Evolutionary conservation across 2,113 vertebrate genomes (phyloP).

Genomic region (Brachypteracias leptosomus): DNA sequence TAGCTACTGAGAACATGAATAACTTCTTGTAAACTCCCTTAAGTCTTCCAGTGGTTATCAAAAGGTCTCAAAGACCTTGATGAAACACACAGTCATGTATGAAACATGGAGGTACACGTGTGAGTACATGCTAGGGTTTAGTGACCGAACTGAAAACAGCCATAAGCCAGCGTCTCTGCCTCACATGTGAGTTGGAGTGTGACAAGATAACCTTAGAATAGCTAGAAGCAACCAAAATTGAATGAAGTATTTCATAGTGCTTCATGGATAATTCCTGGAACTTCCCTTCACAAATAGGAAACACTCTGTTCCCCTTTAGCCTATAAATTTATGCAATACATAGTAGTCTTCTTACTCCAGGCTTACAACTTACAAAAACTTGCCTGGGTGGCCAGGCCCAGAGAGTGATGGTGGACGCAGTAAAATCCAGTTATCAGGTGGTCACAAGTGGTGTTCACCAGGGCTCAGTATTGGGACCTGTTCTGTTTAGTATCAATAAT

Average conservation of each 20-base stretch:
- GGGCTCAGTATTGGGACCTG: too few species aligned
- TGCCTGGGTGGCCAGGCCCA: too few species aligned
- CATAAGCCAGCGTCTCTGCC: not conserved
- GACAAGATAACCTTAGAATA: not conserved
- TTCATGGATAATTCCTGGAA: not conserved
- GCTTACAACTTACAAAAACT: not conserved
- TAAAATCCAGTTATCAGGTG: too few species aligned
- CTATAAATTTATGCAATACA: not conserved
- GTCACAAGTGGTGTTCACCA: too few species aligned
- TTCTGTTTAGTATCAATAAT: too few species aligned
- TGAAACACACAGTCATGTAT: not conserved
- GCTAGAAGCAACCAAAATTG: not conserved
- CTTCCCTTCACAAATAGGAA: not conserved
- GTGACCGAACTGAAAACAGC: not conserved
- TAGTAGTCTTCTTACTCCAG: not conserved
- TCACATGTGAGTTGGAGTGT: rapidly evolving
- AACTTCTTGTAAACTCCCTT: slow-evolving; percentile 2
- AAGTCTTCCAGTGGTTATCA: not conserved
- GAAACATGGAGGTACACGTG: not conserved
- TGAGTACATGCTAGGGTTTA: not conserved
- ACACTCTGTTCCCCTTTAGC: not conserved
- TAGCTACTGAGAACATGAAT: slow-evolving; percentile 2
- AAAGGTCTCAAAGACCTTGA: not conserved
- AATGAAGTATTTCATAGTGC: not conserved
- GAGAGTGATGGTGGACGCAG: too few species aligned